Conservation (phyloP, 2,888 invertebrate species). For the Cheilosia urbana region DNA sequence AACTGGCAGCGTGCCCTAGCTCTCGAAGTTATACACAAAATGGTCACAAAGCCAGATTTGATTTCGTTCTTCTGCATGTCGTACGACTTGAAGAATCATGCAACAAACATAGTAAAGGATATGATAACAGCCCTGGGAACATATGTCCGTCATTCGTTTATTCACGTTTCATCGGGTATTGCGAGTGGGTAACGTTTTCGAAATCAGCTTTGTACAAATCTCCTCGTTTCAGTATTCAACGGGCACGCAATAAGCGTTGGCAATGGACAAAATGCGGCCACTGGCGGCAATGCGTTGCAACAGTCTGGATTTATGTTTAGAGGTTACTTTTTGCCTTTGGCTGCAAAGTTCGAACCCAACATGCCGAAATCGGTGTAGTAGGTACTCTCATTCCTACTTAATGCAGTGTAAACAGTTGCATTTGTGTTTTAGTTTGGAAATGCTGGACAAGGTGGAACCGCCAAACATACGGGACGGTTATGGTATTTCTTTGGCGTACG, state of each 20-base stretch:
- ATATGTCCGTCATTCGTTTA: slow-evolving; percentile 96
- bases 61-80: slow-evolving; percentile 96
- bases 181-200: background rate
- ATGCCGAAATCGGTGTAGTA: slow-evolving; percentile 96
- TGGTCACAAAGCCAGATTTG: slow-evolving; percentile 93
- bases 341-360: slow-evolving; percentile 92
- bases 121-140: slow-evolving; percentile 97
- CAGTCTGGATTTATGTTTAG: slow-evolving; percentile 97
- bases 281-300: slow-evolving; percentile 86
- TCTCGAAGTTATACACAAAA: slow-evolving; percentile 97
- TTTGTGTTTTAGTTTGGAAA: slow-evolving; percentile 90
- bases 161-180: slow-evolving; percentile 83
- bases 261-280: slow-evolving; percentile 77
- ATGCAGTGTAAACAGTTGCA: background rate
- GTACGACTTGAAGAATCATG: slow-evolving; percentile 97
- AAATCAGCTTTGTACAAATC: slow-evolving; percentile 52
- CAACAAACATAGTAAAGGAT: slow-evolving; percentile 96
- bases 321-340: slow-evolving; percentile 95
- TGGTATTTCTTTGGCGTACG: slow-evolving; percentile 97
- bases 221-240: slow-evolving; percentile 77
- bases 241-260: slow-evolving; percentile 79
- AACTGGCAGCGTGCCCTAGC: slow-evolving; percentile 98
- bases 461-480: slow-evolving; percentile 98
- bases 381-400: slow-evolving; percentile 81
- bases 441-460: slow-evolving; percentile 97